phyloP scores from a whole-genome alignment of 2,797 vertebrate species.

The Enteromius fasciolatus region DNA sequence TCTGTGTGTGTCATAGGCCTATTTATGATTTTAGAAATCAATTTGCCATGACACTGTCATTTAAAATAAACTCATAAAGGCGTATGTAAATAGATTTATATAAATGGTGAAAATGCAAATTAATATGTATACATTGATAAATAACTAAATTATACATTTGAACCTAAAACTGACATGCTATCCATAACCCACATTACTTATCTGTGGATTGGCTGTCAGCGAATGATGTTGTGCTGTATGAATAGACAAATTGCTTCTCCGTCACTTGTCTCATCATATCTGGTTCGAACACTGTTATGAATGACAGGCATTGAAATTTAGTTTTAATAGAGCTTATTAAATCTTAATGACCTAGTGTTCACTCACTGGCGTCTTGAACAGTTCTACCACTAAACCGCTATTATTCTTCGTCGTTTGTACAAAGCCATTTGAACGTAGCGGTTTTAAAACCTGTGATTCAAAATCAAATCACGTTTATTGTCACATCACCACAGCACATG shows the following conservation, averaged over 20 bases:
- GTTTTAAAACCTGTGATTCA: slow-evolving; percentile 1
- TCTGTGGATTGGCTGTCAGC: neutral
- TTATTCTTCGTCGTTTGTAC: neutral
- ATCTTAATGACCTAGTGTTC: neutral
- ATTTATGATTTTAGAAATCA: neutral
- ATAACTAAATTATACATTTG: neutral
- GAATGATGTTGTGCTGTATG: neutral
- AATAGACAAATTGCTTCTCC: neutral
- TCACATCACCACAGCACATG: too few species aligned
- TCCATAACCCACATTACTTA: neutral
- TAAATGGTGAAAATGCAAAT: neutral
- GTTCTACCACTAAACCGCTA: neutral
- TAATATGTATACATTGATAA: neutral
- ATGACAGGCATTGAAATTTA: neutral
- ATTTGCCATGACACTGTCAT: neutral
- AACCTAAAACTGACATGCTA: neutral
- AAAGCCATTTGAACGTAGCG: neutral
- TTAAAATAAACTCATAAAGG: neutral
- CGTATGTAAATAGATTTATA: neutral
- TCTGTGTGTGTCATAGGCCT: too few species aligned
- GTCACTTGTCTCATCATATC: neutral
- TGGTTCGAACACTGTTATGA: neutral
- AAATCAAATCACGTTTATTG: too few species aligned
- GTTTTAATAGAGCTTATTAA: neutral
- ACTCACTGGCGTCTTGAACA: neutral